Conservation (phyloP, 2,113 vertebrate genomes). For the Dendrocopos noguchii region DNA sequence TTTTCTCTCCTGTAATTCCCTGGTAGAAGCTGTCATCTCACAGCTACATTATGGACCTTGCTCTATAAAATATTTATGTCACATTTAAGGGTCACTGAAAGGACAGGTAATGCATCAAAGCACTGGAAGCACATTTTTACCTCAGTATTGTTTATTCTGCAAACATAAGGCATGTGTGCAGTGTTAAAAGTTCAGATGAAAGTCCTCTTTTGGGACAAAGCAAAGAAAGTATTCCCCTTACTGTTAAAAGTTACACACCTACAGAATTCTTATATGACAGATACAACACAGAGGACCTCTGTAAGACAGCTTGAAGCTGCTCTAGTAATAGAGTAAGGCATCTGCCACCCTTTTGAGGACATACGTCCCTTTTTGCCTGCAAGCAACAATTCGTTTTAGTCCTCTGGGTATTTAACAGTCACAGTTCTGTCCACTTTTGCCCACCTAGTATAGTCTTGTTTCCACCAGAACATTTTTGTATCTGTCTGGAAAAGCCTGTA, state of each 20-base stretch:
- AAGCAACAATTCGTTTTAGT: not conserved
- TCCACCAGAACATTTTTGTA: not conserved
- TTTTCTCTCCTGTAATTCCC: not conserved
- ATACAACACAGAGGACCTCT: not conserved
- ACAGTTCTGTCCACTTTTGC: not conserved
- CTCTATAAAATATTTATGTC: conserved; percentile 36
- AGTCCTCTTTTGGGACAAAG: not conserved
- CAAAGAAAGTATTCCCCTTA: not conserved
- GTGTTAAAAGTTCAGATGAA: not conserved
- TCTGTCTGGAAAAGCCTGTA: not conserved
- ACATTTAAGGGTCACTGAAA: conserved; percentile 40
- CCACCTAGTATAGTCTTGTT: not conserved
- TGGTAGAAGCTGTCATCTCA: not conserved
- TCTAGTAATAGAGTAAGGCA: not conserved
- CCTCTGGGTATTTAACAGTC: not conserved
- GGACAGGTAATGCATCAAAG: conserved; percentile 3
- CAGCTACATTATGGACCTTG: not conserved
- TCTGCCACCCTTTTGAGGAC: not conserved
- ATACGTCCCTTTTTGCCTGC: not conserved
- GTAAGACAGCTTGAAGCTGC: not conserved
- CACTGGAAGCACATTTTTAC: not conserved
- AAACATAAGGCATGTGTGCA: not conserved
- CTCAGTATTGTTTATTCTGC: not conserved
- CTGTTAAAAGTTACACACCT: not conserved
- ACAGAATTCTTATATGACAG: not conserved